A percentile compares a stretch with the other conserved stretches of the same genome.
phyloP scores from a whole-genome alignment of 2,113 vertebrate genomes.

The Athene noctua region DNA sequence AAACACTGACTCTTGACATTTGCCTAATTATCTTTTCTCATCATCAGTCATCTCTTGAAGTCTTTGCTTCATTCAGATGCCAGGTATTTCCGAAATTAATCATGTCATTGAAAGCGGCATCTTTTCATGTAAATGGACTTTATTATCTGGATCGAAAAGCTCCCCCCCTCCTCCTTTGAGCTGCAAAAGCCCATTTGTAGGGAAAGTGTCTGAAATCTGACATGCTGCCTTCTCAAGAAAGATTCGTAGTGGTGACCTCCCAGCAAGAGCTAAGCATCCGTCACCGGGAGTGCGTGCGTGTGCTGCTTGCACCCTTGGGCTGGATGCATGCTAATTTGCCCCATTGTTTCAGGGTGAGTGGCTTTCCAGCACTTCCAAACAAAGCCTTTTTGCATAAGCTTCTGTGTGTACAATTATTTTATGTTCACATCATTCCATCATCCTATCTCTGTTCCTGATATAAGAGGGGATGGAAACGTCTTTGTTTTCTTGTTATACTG shows the following conservation, averaged over 20 bases:
- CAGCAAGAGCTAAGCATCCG: slow-evolving; percentile 79
- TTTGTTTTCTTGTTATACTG: slow-evolving; percentile 66
- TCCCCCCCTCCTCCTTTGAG: slow-evolving; percentile 55
- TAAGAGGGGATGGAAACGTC: slow-evolving; percentile 46
- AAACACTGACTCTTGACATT: slow-evolving; percentile 73
- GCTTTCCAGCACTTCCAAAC: slow-evolving; percentile 80
- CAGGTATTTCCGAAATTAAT: slow-evolving; percentile 87
- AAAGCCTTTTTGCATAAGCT: slow-evolving; percentile 81
- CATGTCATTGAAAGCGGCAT: slow-evolving; percentile 78
- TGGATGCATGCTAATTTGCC: slow-evolving; percentile 82
- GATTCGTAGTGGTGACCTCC: slow-evolving; percentile 75
- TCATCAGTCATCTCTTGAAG: slow-evolving; percentile 80
- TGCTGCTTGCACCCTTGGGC: slow-evolving; percentile 68
- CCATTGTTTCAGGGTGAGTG: slow-evolving; percentile 90
- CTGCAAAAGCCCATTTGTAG: slow-evolving; percentile 73
- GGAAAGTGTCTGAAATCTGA: slow-evolving; percentile 77
- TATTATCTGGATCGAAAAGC: slow-evolving; percentile 76
- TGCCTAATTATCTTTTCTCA: slow-evolving; percentile 81
- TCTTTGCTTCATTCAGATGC: slow-evolving; percentile 77
- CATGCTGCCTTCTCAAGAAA: slow-evolving; percentile 76
- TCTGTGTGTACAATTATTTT: slow-evolving; percentile 73
- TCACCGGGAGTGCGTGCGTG: slow-evolving; percentile 64
- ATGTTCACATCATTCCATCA: slow-evolving; percentile 81
- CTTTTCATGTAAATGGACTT: slow-evolving; percentile 82
- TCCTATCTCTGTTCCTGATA: slow-evolving; percentile 59